A percentile compares a stretch with the other conserved stretches of the same genome.
These are phyloP conservation scores for Eurypyga helias DNA, from an alignment of 2,113 vertebrate genomes.

Conservation along the genomic window DNA sequence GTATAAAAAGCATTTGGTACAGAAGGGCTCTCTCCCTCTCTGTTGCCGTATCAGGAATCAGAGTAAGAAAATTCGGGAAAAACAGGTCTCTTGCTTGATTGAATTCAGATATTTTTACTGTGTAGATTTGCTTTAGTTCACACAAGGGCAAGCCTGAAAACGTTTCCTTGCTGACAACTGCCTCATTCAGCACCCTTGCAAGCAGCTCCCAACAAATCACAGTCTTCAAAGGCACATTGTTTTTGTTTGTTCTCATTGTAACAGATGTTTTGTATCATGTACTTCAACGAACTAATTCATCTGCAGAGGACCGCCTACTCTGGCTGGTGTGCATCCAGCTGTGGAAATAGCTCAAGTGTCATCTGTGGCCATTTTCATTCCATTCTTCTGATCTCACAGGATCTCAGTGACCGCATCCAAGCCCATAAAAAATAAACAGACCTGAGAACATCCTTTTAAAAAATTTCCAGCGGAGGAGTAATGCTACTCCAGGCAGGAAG, in stretches of 20 bases:
- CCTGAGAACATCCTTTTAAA: slow-evolving; percentile 75
- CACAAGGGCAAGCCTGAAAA: slow-evolving; percentile 59
- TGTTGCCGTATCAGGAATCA: background rate
- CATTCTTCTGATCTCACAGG: slow-evolving; percentile 77
- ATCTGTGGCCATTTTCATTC: slow-evolving; percentile 74
- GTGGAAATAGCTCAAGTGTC: slow-evolving; percentile 78
- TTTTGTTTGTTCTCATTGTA: slow-evolving; percentile 71
- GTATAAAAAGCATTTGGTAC: slow-evolving; percentile 26
- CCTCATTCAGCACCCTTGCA: slow-evolving; percentile 39
- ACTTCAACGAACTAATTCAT: slow-evolving; percentile 73
- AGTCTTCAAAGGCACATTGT: slow-evolving; percentile 75
- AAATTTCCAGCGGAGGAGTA: slow-evolving; percentile 68
- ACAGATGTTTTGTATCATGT: slow-evolving; percentile 81
- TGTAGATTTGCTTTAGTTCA: slow-evolving; percentile 59
- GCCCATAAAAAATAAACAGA: slow-evolving; percentile 73
- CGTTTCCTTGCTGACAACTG: slow-evolving; percentile 40
- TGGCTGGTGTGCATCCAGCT: slow-evolving; percentile 76
- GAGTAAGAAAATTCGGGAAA: background rate
- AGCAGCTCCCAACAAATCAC: slow-evolving; percentile 53
- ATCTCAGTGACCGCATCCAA: slow-evolving; percentile 75
- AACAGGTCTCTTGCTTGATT: background rate
- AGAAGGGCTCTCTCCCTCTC: background rate
- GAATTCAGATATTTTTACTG: slow-evolving; percentile 23
- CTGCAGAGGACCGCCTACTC: slow-evolving; percentile 69
- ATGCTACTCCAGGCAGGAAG: slow-evolving; percentile 60